Evolutionary conservation across 2,113 vertebrate genomes (phyloP).

Genomic region (Mugil cephalus): DNA sequence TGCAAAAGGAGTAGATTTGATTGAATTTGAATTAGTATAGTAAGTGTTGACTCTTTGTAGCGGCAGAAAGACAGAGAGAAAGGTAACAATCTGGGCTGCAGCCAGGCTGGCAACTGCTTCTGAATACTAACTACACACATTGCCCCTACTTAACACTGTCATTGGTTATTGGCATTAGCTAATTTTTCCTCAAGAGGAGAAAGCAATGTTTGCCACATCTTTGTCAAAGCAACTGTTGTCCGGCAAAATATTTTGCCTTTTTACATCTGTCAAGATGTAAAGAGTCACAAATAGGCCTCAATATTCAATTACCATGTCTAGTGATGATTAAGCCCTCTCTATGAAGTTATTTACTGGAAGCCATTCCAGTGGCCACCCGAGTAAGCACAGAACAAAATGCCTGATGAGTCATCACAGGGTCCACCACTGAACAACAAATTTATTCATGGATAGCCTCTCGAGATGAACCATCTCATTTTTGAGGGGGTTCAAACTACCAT

Average conservation of each 20-base stretch:
- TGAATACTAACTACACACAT: constrained; percentile 45
- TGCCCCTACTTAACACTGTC: constrained; percentile 26
- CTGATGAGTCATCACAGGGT: constrained; percentile 14
- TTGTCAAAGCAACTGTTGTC: constrained; percentile 24
- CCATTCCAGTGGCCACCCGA: background rate
- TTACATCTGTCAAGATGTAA: too few species aligned
- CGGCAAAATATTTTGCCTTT: too few species aligned
- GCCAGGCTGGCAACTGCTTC: constrained; percentile 24
- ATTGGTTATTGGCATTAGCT: constrained; percentile 4
- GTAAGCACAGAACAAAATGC: background rate
- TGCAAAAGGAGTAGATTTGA: constrained; percentile 13
- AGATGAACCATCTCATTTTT: too few species aligned
- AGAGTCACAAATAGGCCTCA: too few species aligned
- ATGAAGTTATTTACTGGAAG: constrained; percentile 15
- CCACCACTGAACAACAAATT: too few species aligned
- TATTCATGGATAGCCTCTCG: too few species aligned
- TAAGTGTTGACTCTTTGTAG: constrained; percentile 9
- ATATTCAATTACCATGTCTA: constrained; percentile 1
- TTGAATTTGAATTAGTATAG: too few species aligned
- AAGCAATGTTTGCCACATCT: background rate
- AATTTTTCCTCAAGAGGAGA: constrained; percentile 16
- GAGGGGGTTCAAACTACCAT: too few species aligned
- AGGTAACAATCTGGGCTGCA: constrained; percentile 33
- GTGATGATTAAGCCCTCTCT: background rate
- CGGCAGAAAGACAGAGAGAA: constrained; percentile 17